phyloP scores from a whole-genome alignment of 2,113 vertebrate genomes.

The Orcinus orca region DNA sequence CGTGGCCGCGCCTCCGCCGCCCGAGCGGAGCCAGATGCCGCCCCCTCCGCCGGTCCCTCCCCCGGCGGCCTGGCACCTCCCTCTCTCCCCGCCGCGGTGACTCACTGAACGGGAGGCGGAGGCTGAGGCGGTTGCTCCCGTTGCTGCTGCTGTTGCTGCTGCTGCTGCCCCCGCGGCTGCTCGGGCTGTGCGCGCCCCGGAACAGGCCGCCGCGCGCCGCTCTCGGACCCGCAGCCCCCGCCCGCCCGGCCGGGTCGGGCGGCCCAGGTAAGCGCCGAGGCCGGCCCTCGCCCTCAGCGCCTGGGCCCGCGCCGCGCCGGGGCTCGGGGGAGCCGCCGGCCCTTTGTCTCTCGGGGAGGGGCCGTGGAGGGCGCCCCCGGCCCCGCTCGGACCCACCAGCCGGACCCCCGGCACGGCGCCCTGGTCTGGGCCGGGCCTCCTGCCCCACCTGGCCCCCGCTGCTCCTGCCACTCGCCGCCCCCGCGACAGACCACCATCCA shows the following conservation, averaged over 20 bases:
- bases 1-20: constrained; percentile 62
- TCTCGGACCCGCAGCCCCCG: constrained; percentile 46
- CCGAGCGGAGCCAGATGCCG: constrained; percentile 66
- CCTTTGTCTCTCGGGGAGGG: constrained; percentile 78
- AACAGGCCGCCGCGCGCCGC: constrained; percentile 58
- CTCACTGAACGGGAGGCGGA: constrained; percentile 81
- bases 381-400: not conserved
- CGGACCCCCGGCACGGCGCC: constrained; percentile 28
- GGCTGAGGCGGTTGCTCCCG: constrained; percentile 71
- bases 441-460: not conserved
- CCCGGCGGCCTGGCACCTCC: constrained; percentile 77
- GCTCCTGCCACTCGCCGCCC: not conserved
- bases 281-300: constrained; percentile 49
- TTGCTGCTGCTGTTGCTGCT: not conserved
- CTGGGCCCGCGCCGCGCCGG: not conserved
- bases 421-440: not conserved
- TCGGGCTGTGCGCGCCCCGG: constrained; percentile 58
- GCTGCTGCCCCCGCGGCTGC: constrained; percentile 47
- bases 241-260: constrained; percentile 53
- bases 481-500: not conserved
- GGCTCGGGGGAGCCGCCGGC: constrained; percentile 52
- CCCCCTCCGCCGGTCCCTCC: constrained; percentile 75
- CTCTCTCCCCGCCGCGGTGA: constrained; percentile 77
- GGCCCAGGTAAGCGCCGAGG: constrained; percentile 67
- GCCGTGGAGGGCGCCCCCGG: constrained; percentile 52